phyloP scores from a whole-genome alignment of 2,888 invertebrate species.

The Odiellus spinosus region DNA sequence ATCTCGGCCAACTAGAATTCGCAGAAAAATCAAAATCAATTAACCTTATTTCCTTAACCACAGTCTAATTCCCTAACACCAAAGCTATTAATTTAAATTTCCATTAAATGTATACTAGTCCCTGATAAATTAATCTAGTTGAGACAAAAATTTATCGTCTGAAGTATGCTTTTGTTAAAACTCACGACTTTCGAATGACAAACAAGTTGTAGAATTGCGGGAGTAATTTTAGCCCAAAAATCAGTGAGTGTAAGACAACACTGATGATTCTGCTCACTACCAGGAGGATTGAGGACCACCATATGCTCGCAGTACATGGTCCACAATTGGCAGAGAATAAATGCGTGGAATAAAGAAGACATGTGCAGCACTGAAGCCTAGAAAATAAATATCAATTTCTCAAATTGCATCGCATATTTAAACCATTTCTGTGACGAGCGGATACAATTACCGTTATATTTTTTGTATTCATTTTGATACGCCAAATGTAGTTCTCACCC shows the following conservation, averaged over 20 bases:
- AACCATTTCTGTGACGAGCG: slow-evolving; percentile 4
- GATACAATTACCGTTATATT: no score
- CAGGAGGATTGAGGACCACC: slow-evolving; percentile 43
- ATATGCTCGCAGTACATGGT: slow-evolving; percentile 91
- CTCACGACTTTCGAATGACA: slow-evolving; percentile 76
- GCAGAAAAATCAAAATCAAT: slow-evolving; percentile 9
- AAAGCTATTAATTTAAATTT: no score
- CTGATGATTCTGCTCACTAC: slow-evolving; percentile 29
- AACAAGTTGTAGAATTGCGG: slow-evolving; percentile 79
- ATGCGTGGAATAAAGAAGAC: slow-evolving; percentile 92
- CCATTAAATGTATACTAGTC: no score
- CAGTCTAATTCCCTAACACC: no score
- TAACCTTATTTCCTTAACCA: no score
- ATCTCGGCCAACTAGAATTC: slow-evolving; percentile 72
- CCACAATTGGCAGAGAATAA: slow-evolving; percentile 96
- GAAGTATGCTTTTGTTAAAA: no score
- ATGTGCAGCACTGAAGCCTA: slow-evolving; percentile 74
- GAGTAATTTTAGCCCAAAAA: slow-evolving; percentile 98
- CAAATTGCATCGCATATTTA: no score
- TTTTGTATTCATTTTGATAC: no score
- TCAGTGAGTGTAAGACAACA: slow-evolving; percentile 56
- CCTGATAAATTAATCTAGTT: no score
- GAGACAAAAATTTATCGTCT: no score
- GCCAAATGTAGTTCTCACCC: no score
- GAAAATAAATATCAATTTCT: no score